phyloP scores from a whole-genome alignment of 1,140 invertebrate species.

The Aphis gossypii region DNA sequence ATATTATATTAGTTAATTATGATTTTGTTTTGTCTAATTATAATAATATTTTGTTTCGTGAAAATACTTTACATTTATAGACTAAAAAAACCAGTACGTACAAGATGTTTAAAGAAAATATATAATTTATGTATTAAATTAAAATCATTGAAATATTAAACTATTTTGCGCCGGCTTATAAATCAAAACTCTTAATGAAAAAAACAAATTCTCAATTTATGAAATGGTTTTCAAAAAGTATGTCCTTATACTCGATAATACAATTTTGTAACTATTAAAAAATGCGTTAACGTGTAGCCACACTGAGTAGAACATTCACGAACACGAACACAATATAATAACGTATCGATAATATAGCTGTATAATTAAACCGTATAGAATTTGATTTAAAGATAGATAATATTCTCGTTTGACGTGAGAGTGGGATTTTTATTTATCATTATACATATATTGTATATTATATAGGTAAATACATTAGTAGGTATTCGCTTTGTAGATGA shows the following conservation, averaged over 20 bases:
- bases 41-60: not conserved
- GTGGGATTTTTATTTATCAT: constrained; percentile 10
- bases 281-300: not conserved
- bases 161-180: no score
- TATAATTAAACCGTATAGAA: constrained; percentile 42
- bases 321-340: not conserved
- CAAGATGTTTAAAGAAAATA: not conserved
- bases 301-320: not conserved
- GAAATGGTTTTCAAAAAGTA: not conserved
- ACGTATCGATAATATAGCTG: not conserved
- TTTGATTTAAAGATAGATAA: constrained; percentile 42
- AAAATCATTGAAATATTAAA: no score
- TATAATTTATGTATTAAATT: not conserved
- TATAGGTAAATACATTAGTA: not conserved
- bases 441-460: not conserved
- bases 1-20: not conserved
- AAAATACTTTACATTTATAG: not conserved
- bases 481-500: not conserved
- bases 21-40: not conserved
- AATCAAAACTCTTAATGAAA: not conserved
- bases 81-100: no score
- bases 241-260: not conserved
- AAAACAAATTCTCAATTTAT: not conserved
- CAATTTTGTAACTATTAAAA: not conserved
- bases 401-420: constrained; percentile 12